Evolutionary conservation across 2,888 invertebrate genomes (phyloP), one percentile per base, ranked within the genome.

Genomic region (Keiferia lycopersicella): DNA sequence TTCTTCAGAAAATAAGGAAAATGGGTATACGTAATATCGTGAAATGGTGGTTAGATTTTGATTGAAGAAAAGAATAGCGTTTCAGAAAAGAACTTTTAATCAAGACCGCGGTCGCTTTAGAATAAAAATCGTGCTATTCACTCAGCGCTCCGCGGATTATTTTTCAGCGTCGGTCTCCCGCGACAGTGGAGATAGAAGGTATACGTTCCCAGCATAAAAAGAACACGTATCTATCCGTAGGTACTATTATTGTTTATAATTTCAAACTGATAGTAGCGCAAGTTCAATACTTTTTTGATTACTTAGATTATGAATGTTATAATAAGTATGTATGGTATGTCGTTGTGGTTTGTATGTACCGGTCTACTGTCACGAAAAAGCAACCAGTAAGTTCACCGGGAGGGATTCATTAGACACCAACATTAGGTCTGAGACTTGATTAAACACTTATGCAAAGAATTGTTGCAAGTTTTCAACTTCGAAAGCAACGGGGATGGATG

Each of bases 111-210:
- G n/a, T 45, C 45, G 45, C 45, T 45, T n/a, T 6, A 16, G 45
- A 45, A n/a, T 45, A 45, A 45, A 16, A 45, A 45, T 45, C 45
- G 41, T 14, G 45, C 45, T 45, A 45, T 45, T 45, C 45, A 45
- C 45, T 45, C 45, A 45, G 45, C 45, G 45, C 45, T 45, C 45
- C 45, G 45, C 45, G 45, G 16, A 45, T 45, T n/a, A 45, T 45
- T 22, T 12, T 26, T 22, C 51, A 53, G 12, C 34, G 3, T 53
- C 11, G 51, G 26, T 22, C n/a, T 26, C n/a, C 34, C 7, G 22
- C 0, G 45, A 16, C 22, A 39, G 61, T 22, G 30, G 38, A 41
- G 45, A 45, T 45, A 45, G 45, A 41, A n/a, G n/a, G n/a, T n/a
- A n/a, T 45, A 45, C 16, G n/a, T n/a, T n/a, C 6, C 16, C 16